Percentiles rank a stretch among this genome's conserved stretches.
These are phyloP conservation scores for Epinotia bilunana DNA, from an alignment of 2,888 invertebrate species.

Conservation along the genomic window DNA sequence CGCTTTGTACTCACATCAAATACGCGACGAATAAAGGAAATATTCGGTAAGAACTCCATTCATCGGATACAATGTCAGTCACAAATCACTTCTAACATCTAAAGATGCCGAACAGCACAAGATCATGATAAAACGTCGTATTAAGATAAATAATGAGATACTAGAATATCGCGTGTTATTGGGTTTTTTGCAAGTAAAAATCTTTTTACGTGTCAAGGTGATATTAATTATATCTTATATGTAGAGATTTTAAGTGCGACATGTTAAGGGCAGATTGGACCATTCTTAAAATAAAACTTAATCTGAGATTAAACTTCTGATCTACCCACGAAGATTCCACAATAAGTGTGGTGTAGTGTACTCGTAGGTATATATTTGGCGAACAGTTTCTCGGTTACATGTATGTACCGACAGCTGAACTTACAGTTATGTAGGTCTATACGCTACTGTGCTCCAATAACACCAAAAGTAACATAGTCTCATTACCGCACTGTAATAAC, in stretches of 20 bases:
- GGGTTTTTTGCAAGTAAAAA: neutral
- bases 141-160: conserved; percentile 36
- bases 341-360: too few species aligned
- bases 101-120: conserved; percentile 21
- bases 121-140: conserved; percentile 33
- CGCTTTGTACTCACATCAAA: conserved; percentile 97
- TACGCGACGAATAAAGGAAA: conserved; percentile 98
- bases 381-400: too few species aligned
- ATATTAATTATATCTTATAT: neutral
- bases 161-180: conserved; percentile 1
- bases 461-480: too few species aligned
- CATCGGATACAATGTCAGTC: conserved; percentile 33
- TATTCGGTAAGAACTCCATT: conserved; percentile 87
- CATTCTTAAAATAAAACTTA: neutral
- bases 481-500: too few species aligned
- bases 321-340: too few species aligned
- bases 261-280: neutral
- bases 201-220: neutral
- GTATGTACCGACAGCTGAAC: too few species aligned
- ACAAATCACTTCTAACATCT: conserved; percentile 42
- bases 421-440: too few species aligned
- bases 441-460: too few species aligned
- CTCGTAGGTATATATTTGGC: too few species aligned
- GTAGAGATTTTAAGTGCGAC: neutral
- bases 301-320: too few species aligned